Evolutionary conservation across 2,888 invertebrate species (phyloP), one percentile per base, ranked within the genome.

Genomic region (Hirtodrosophila histrioides): DNA sequence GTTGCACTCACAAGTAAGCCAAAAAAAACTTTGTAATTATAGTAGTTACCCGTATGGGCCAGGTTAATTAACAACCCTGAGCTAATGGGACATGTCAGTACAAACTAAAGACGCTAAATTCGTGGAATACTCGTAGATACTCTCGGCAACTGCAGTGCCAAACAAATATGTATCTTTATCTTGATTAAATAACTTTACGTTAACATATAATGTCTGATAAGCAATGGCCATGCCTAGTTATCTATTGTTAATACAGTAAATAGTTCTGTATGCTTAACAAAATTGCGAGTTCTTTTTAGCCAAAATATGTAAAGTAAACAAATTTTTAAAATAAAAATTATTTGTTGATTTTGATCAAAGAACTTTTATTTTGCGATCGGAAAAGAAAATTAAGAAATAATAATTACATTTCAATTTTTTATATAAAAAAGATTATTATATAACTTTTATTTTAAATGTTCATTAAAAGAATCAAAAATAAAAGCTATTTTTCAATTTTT

Each of bases 21-120:
- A 39, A 9, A 7, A 31, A 31, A 3, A 5, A 27, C 27, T 27
- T 4, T 27, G 5, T 27, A 27, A 27, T 5, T 6, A 27, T 27
- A 7, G 31, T 17, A 17, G 17, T 17, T 17, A 31, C 7, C 33
- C 11, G 36, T 50, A 54, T 70, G 70, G 64, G 46, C 39, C 58
- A 37, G 54, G 23, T 54, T 54, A 70, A 70, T 70, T 70, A 70
- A 46, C 70, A 46, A 33, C 36, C 46, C 63, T 51, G 41, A 50
- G 56, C 62, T 41, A 70, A 70, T 48, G 31, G 48, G 17, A 37
- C 10, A 51, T 51, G 69, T 43, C 43, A 62, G 36, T 37, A 37
- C 67, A 58, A 17, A 49, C 49, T 40, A 55, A 64, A 41, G 41
- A 17, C n/a, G 46, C 29, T 39, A 43, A 33, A 24, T 61, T 61